Percentiles rank a stretch among this genome's conserved stretches.
These are phyloP conservation scores for Nyleta sp. DNA, from an alignment of 2,888 invertebrate genomes.

Conservation along the genomic window DNA sequence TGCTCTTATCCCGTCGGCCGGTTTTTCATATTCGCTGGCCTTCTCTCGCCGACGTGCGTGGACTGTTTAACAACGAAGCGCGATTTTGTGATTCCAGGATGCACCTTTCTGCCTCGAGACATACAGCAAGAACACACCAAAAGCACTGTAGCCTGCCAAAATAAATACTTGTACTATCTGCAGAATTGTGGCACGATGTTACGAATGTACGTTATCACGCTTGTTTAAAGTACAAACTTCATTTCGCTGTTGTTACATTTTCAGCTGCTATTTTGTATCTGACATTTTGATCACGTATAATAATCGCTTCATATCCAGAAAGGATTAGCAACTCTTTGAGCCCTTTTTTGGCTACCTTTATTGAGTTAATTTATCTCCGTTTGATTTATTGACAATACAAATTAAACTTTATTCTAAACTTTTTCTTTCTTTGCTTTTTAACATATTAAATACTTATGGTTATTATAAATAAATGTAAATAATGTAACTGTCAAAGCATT, in stretches of 20 bases:
- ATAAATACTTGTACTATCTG: conserved; percentile 66
- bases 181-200: conserved; percentile 60
- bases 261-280: conserved; percentile 38
- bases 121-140: conserved; percentile 62
- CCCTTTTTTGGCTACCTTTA: background rate
- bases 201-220: conserved; percentile 64
- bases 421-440: too few relatives aligned
- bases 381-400: conserved; percentile 10
- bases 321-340: conserved; percentile 20
- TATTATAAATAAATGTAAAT: too few relatives aligned
- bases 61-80: conserved; percentile 68
- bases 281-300: conserved; percentile 59
- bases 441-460: too few relatives aligned
- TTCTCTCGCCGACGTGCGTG: conserved; percentile 69
- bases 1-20: conserved; percentile 64
- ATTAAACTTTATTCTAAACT: too few relatives aligned
- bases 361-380: conserved; percentile 19
- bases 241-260: conserved; percentile 55
- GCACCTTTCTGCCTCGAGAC: conserved; percentile 65
- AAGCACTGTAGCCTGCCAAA: conserved; percentile 63
- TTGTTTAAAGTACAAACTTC: conserved; percentile 64
- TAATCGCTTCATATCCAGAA: conserved; percentile 46
- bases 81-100: conserved; percentile 66
- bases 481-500: too few relatives aligned
- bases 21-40: conserved; percentile 67